phyloP scores from a whole-genome alignment of 2,888 invertebrate species.

The Crematogaster levior region DNA sequence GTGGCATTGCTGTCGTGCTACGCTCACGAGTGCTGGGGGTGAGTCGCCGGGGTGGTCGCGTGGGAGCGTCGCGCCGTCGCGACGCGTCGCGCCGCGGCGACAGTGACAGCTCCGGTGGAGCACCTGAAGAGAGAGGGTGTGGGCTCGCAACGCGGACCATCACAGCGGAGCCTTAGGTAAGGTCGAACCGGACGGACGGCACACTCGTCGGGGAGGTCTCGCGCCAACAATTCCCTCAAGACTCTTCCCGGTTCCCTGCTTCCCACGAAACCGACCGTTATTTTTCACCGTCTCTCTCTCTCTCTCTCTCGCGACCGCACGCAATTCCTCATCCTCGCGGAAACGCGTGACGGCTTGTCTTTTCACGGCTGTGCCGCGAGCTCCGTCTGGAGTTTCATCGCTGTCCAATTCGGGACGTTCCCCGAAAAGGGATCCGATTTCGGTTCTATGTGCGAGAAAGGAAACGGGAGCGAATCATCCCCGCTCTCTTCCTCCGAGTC shows the following conservation, averaged over 20 bases:
- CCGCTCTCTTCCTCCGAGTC: not conserved
- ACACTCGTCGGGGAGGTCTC: too few relatives aligned
- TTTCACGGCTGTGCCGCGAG: not conserved
- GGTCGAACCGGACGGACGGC: conserved; percentile 44
- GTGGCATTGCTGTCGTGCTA: conserved; percentile 19
- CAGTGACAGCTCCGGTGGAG: conserved; percentile 74
- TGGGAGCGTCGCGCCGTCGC: conserved; percentile 50
- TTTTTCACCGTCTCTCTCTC: not conserved
- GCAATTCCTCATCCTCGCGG: not conserved
- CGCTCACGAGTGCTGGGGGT: conserved; percentile 46
- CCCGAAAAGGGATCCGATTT: not conserved
- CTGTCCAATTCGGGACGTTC: too few relatives aligned
- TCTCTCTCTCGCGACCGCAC: not conserved
- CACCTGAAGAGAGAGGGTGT: conserved; percentile 75
- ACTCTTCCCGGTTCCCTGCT: not conserved
- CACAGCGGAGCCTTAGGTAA: conserved; percentile 75
- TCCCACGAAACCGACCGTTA: not conserved
- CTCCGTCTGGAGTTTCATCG: not conserved
- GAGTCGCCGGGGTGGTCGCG: conserved; percentile 53
- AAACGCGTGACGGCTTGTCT: not conserved
- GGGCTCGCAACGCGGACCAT: conserved; percentile 77
- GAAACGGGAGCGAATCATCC: not conserved
- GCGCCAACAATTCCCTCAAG: not conserved
- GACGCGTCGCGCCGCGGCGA: conserved; percentile 50
- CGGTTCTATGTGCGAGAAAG: not conserved